phyloP scores from a whole-genome alignment of 2,888 invertebrate species.

The Cyclophora albipunctata region DNA sequence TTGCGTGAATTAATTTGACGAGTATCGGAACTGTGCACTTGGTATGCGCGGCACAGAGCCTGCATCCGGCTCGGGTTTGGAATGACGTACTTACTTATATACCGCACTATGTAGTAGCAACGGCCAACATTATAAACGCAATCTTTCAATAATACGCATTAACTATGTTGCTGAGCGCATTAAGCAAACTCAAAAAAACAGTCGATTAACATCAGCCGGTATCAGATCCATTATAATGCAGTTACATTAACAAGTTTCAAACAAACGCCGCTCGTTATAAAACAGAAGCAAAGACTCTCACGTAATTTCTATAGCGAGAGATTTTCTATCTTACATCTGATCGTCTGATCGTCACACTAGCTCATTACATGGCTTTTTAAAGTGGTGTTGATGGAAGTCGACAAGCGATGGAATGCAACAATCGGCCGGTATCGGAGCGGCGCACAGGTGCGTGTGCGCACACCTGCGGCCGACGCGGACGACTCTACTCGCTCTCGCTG shows the following conservation, averaged over 20 bases:
- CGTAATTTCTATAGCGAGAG: no score
- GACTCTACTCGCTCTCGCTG: neutral
- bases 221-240: no score
- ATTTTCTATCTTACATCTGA: no score
- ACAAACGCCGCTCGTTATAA: no score
- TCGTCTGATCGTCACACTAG: neutral
- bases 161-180: no score
- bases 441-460: constrained; percentile 53
- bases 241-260: no score
- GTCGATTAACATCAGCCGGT: no score
- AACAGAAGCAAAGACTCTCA: no score
- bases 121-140: neutral
- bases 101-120: constrained; percentile 3
- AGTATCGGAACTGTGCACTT: constrained; percentile 46
- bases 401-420: constrained; percentile 40
- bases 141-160: no score
- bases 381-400: constrained; percentile 2
- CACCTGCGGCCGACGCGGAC: constrained; percentile 45
- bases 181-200: no score
- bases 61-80: constrained; percentile 21
- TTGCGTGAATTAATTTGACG: constrained; percentile 48
- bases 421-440: constrained; percentile 23
- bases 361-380: constrained; percentile 4
- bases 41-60: constrained; percentile 36
- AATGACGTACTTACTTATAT: constrained; percentile 7